Percentiles rank a stretch among this genome's conserved stretches.
These are phyloP conservation scores for Grallaria varia DNA, from an alignment of 2,113 vertebrate genomes.

Conservation along the genomic window DNA sequence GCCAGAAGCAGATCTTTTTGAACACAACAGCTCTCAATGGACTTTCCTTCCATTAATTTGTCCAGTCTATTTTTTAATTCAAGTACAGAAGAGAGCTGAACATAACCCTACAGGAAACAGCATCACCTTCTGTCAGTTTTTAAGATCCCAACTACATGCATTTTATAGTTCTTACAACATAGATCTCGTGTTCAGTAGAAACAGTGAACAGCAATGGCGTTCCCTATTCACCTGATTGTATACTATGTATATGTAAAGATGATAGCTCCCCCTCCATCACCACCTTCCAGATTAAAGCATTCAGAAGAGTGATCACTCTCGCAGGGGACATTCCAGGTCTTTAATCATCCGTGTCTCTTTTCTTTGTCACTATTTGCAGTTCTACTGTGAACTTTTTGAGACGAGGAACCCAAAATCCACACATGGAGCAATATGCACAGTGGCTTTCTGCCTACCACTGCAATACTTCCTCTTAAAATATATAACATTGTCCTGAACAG, in stretches of 20 bases:
- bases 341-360: neutral
- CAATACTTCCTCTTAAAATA: neutral
- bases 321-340: neutral
- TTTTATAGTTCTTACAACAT: neutral
- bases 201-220: neutral
- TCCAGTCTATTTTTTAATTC: neutral
- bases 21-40: neutral
- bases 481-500: neutral
- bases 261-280: neutral
- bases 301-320: neutral
- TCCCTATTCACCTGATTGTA: neutral
- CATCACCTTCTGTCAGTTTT: neutral
- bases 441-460: neutral
- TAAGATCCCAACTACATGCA: neutral
- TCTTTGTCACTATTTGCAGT: neutral
- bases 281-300: neutral
- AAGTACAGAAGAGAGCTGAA: neutral
- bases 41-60: neutral
- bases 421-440: fast-evolving
- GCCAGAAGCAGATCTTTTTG: neutral
- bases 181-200: neutral
- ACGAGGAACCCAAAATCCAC: neutral
- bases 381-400: neutral
- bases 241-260: neutral
- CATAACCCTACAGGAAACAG: neutral